These are phyloP conservation scores for Eciton burchellii DNA, from an alignment of 1,140 invertebrate genomes.

Conservation along the genomic window DNA sequence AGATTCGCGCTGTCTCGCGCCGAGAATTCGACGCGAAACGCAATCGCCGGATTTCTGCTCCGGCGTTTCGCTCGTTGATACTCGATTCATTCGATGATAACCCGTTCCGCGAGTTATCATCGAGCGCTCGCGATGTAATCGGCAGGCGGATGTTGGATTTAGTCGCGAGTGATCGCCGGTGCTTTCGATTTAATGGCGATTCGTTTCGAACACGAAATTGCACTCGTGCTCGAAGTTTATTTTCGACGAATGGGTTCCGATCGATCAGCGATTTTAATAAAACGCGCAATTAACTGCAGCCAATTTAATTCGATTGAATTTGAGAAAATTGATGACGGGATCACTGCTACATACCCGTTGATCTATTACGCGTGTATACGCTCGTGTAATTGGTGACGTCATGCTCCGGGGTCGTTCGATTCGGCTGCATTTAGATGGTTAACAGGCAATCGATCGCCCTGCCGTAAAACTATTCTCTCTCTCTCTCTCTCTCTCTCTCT, in stretches of 20 bases:
- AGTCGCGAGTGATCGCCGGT: not conserved
- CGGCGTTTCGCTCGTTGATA: too few relatives aligned
- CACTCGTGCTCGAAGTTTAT: slow-evolving; percentile 13
- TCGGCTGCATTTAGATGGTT: not conserved
- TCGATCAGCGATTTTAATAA: slow-evolving; percentile 27
- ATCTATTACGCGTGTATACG: slow-evolving; percentile 3
- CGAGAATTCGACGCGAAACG: not conserved
- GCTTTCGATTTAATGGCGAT: slow-evolving; percentile 34
- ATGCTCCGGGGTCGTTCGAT: not conserved
- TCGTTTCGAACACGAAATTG: slow-evolving; percentile 32
- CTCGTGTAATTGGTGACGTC: not conserved
- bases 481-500: too few relatives aligned
- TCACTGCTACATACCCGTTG: slow-evolving; percentile 2
- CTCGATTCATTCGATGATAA: too few relatives aligned
- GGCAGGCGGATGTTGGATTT: slow-evolving; percentile 13
- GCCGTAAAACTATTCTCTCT: not conserved
- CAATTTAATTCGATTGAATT: slow-evolving; percentile 21
- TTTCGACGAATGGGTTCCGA: not conserved
- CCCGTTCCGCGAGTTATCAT: slow-evolving; percentile 26
- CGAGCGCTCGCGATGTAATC: slow-evolving; percentile 1
- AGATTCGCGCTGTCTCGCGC: too few relatives aligned
- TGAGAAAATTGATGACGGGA: slow-evolving; percentile 21
- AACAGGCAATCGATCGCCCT: not conserved
- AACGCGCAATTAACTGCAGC: slow-evolving; percentile 32
- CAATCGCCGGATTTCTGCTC: not conserved